Evolutionary conservation across 1,140 invertebrate species (phyloP), one percentile per base, ranked within the genome.

Genomic region (Cyphomyrmex costatus): DNA sequence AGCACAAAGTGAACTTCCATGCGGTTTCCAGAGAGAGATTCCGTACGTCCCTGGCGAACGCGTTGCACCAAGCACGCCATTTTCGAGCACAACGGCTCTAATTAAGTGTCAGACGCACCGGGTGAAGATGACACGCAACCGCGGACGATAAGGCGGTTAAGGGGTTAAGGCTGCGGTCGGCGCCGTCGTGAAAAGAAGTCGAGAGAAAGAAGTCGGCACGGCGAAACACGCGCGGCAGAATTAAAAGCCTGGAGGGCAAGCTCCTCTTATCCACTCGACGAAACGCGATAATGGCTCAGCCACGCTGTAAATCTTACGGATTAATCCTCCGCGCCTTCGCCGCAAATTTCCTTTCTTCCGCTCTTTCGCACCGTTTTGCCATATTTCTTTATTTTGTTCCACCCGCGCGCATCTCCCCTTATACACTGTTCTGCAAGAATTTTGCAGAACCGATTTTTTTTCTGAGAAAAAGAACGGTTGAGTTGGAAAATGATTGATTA

Each of bases 231-330:
- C 79, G 74, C 89, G 77, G 83, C 61, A 71, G 89, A 90, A 90
- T 90, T 90, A 90, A 90, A 90, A 90, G 89, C 89, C 89, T 78
- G 73, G 89, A 90, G 89, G 76, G 83, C 86, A 84, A 86, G 85
- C 78, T 80, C 85, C 82, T 76, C 89, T 90, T 90, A 90, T 90
- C 89, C 89, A 90, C 71, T 90, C 89, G 89, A 90, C 89, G 89
- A 90, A 90, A 90, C 89, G 89, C 83, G 89, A 90, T 90, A 90
- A 90, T 90, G 86, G 86, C 82, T 90, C 78, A 90, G 89, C 89
- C 71, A 74, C 51, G 89, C 89, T 90, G 89, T 90, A 90, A 90
- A 90, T 90, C 89, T 90, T 90, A 78, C 77, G 89, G 88, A 90
- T 90, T 90, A 90, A 90, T 90, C 86, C 89, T 90, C 77, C 80